Conservation (phyloP, 2,797 vertebrate genomes). For the Phylloscopus collybita region DNA sequence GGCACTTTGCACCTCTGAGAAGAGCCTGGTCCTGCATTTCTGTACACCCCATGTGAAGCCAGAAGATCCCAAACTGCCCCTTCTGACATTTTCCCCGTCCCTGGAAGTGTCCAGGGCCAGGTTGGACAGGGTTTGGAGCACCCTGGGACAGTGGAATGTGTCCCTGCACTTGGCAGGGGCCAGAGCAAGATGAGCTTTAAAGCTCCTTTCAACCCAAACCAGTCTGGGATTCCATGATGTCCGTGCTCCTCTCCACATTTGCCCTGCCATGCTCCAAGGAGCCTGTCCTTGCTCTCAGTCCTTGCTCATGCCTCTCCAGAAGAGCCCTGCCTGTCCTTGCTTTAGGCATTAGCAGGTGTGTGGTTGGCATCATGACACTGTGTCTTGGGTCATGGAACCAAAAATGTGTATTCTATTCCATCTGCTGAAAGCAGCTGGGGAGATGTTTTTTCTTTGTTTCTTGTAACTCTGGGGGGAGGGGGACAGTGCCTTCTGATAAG, state of each 20-base stretch:
- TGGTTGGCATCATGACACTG: neutral
- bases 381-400: too few relatives aligned
- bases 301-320: neutral
- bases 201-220: neutral
- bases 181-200: neutral
- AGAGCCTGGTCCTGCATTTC: neutral
- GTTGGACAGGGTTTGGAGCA: fast-evolving
- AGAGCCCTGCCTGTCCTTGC: neutral
- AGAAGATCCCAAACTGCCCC: neutral
- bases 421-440: too few relatives aligned
- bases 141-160: neutral
- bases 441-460: too few relatives aligned
- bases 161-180: neutral
- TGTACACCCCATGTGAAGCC: neutral
- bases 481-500: too few relatives aligned
- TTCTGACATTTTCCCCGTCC: neutral
- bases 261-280: neutral
- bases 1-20: neutral
- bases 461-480: too few relatives aligned
- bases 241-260: neutral
- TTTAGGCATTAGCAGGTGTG: neutral
- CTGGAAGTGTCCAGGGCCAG: neutral
- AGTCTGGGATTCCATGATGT: neutral
- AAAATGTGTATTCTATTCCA: too few relatives aligned
- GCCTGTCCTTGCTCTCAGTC: neutral